Evolutionary conservation across 2,797 vertebrate species (phyloP).

Genomic region (Delichon dasypus): DNA sequence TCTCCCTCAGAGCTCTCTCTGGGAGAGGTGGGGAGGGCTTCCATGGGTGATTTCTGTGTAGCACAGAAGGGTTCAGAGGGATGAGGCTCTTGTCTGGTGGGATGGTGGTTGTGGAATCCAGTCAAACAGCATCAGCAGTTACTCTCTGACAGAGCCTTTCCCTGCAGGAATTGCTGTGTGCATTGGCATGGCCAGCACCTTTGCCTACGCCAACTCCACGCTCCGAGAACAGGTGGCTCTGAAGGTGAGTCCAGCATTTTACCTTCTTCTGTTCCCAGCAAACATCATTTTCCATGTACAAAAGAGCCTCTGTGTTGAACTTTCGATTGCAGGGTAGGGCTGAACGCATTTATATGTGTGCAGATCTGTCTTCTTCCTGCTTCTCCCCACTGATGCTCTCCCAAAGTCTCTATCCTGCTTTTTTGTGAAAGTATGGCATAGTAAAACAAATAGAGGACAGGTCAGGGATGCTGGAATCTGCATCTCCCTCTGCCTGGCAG

Average conservation of each 20-base stretch:
- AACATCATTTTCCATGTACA: neutral
- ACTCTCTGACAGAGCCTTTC: neutral
- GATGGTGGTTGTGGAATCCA: neutral
- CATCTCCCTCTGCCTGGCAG: neutral
- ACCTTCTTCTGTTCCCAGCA: neutral
- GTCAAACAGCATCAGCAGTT: neutral
- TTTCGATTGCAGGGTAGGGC: neutral
- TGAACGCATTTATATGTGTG: neutral
- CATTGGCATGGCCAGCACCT: conserved; percentile 96
- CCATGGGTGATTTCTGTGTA: neutral
- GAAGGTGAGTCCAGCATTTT: conserved; percentile 80
- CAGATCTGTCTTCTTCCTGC: neutral
- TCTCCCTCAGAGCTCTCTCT: neutral
- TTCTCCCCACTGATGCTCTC: neutral
- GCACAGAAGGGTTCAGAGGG: neutral
- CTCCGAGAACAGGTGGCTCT: conserved; percentile 94
- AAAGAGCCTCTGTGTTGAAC: neutral
- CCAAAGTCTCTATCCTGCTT: neutral
- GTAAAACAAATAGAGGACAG: neutral
- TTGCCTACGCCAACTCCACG: conserved; percentile 92
- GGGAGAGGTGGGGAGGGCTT: neutral
- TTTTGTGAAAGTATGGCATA: neutral
- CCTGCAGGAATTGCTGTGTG: conserved; percentile 91
- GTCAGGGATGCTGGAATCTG: neutral
- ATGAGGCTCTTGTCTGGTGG: neutral